phyloP scores from a whole-genome alignment of 92 coral and sea anemone species.

The Paragorgia papillata region DNA sequence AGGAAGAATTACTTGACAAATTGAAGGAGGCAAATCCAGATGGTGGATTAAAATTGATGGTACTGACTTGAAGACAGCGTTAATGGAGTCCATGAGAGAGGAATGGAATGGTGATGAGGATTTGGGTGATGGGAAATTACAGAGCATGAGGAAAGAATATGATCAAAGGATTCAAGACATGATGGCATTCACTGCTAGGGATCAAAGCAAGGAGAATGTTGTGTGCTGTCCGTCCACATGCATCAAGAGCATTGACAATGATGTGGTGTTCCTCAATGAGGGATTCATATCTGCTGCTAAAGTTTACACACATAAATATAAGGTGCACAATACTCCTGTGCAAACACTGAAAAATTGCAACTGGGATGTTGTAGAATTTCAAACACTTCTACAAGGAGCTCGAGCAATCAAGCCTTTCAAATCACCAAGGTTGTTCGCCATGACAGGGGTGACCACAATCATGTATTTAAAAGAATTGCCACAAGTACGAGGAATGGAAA shows the following conservation, averaged over 20 bases:
- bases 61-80: conserved; percentile 41
- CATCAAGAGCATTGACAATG: conserved; percentile 17
- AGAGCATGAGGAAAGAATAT: conserved; percentile 37
- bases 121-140: conserved; percentile 45
- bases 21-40: conserved; percentile 37
- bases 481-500: conserved; percentile 37
- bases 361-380: conserved; percentile 52
- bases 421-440: conserved; percentile 35
- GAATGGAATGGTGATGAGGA: conserved; percentile 61
- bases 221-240: background rate
- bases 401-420: conserved; percentile 27
- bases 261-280: conserved; percentile 27
- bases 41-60: conserved; percentile 63
- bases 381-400: conserved; percentile 41
- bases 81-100: conserved; percentile 50
- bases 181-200: background rate
- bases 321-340: conserved; percentile 32
- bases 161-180: conserved; percentile 5
- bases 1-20: conserved; percentile 35
- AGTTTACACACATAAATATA: conserved; percentile 34
- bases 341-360: conserved; percentile 47
- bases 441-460: no score
- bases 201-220: conserved; percentile 4
- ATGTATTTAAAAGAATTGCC: conserved; percentile 43
- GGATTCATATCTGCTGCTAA: conserved; percentile 39